Conservation (phyloP, 2,888 invertebrate species). For the Cataglyphis altisquamis region DNA sequence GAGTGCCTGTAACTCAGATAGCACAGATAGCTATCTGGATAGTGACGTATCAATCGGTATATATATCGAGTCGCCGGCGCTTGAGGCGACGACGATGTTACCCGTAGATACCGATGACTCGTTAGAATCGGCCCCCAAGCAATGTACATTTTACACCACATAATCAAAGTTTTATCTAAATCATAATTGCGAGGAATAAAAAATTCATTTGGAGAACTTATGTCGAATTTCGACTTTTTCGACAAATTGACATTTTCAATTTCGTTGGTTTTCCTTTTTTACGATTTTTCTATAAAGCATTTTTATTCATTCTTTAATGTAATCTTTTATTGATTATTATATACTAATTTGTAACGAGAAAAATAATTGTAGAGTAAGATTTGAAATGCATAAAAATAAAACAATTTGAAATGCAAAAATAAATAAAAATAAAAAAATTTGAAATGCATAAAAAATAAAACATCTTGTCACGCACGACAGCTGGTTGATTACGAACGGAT, state of each 20-base stretch:
- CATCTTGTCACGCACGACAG: background rate
- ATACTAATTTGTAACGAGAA: background rate
- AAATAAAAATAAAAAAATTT: background rate
- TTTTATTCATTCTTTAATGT: background rate
- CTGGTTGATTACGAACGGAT: slow-evolving; percentile 15
- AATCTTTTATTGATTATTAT: background rate
- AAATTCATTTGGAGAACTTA: background rate
- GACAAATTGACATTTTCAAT: background rate
- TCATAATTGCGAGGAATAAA: background rate
- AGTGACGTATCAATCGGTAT: slow-evolving; percentile 58
- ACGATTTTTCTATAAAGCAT: background rate
- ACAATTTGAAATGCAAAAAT: no score
- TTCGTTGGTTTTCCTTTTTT: background rate
- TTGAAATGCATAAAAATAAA: background rate
- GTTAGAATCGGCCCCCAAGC: slow-evolving; percentile 26
- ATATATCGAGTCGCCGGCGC: slow-evolving; percentile 30
- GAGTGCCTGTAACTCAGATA: slow-evolving; percentile 64
- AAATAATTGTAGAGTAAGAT: background rate
- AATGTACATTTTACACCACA: background rate
- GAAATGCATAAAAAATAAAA: slow-evolving; percentile 1
- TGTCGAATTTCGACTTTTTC: background rate
- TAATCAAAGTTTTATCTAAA: background rate
- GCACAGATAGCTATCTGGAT: slow-evolving; percentile 67
- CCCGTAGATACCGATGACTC: slow-evolving; percentile 52
- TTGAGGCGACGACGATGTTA: slow-evolving; percentile 25